Percentiles rank a stretch among this genome's conserved stretches.
Evolutionary conservation across 37 sponge, comb jelly and placozoan species (phyloP).

Genomic region (Lycopodina hypogea): DNA sequence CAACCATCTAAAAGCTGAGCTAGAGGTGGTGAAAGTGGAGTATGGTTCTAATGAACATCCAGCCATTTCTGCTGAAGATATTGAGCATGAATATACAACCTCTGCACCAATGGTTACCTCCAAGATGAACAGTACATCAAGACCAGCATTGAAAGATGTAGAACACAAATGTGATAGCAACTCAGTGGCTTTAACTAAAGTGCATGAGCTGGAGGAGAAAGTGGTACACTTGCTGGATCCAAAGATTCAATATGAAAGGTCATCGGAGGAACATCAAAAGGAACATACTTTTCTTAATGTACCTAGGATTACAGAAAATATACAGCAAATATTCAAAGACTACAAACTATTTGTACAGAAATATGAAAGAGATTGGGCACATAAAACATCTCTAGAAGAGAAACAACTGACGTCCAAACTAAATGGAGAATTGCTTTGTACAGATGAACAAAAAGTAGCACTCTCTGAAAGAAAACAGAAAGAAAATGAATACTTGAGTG

Average conservation of each 20-base stretch:
- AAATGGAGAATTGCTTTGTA: background rate
- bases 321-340: background rate
- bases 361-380: too few relatives aligned
- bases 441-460: background rate
- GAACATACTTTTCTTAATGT: background rate
- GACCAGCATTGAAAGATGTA: background rate
- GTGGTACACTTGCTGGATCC: background rate
- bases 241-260: background rate
- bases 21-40: conserved; percentile 30
- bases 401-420: background rate
- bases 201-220: background rate
- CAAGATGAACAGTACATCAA: background rate
- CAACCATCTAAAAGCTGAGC: conserved; percentile 12
- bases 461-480: background rate
- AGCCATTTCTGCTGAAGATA: background rate
- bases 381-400: background rate
- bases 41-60: background rate
- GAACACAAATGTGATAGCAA: background rate
- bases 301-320: too few relatives aligned
- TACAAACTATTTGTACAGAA: too few relatives aligned
- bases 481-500: background rate
- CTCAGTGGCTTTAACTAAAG: background rate
- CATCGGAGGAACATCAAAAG: background rate
- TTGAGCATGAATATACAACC: background rate
- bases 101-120: background rate